These are phyloP conservation scores for Caenorhabditis becei DNA, from an alignment of 2,888 invertebrate genomes.

Conservation along the genomic window DNA sequence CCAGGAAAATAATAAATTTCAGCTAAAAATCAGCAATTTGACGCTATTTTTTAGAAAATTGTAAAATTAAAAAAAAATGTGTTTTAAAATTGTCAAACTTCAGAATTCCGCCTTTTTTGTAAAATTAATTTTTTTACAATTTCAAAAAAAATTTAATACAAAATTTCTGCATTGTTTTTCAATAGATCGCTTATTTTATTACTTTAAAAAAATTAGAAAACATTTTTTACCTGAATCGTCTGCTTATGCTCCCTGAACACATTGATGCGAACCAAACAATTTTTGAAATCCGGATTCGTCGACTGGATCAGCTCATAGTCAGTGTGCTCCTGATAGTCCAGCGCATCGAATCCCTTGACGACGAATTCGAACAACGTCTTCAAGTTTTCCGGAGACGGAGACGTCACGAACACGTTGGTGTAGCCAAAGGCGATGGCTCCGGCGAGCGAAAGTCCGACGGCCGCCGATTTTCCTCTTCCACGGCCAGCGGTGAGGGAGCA, in stretches of 20 bases:
- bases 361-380: constrained; percentile 97
- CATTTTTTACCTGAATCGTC: constrained; percentile 80
- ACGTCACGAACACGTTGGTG: constrained; percentile 96
- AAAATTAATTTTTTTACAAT: too few relatives aligned
- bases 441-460: constrained; percentile 91
- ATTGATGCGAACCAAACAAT: constrained; percentile 94
- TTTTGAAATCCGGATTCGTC: constrained; percentile 95
- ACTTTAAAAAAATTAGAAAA: not conserved
- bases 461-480: constrained; percentile 97
- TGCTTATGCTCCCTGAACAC: constrained; percentile 85
- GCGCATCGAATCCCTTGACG: constrained; percentile 91
- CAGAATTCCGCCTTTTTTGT: too few relatives aligned
- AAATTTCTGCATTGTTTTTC: too few relatives aligned
- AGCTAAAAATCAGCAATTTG: too few relatives aligned
- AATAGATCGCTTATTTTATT: not conserved
- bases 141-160: too few relatives aligned
- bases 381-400: constrained; percentile 97
- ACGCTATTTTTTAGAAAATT: not conserved
- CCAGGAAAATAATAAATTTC: too few relatives aligned
- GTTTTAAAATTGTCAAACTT: not conserved
- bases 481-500: constrained; percentile 96
- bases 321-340: constrained; percentile 95
- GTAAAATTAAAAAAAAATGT: not conserved
- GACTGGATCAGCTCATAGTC: constrained; percentile 96
- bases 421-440: constrained; percentile 86